Percentiles rank a stretch among this genome's conserved stretches.
Evolutionary conservation across 35 echinoderm and acorn worm genomes (phyloP).

Genomic region (Holothuria glaberrima): DNA sequence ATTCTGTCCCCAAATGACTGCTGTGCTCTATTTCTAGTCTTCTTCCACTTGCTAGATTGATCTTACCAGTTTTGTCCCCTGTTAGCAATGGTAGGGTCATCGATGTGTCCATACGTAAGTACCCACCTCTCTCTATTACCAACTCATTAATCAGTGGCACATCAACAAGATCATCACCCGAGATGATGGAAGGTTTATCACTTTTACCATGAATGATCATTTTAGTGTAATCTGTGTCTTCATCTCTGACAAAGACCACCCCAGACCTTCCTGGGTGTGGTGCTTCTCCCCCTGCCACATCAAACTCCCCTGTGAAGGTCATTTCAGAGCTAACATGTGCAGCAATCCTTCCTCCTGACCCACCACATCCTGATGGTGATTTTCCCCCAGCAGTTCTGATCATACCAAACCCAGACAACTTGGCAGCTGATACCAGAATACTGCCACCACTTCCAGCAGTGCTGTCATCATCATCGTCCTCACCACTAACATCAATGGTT

Average conservation of each 20-base stretch:
- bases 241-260: slow-evolving; percentile 46
- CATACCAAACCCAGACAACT: slow-evolving; percentile 63
- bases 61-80: slow-evolving; percentile 67
- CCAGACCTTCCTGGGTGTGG: slow-evolving; percentile 61
- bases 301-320: slow-evolving; percentile 51
- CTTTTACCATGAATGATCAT: slow-evolving; percentile 58
- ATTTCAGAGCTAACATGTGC: slow-evolving; percentile 28
- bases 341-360: slow-evolving; percentile 81
- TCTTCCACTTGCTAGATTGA: slow-evolving; percentile 26
- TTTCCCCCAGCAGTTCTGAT: slow-evolving; percentile 60
- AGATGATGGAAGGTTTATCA: slow-evolving; percentile 34
- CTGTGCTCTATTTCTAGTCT: slow-evolving; percentile 13
- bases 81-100: background rate
- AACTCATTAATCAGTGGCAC: slow-evolving; percentile 54
- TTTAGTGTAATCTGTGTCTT: background rate
- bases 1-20: slow-evolving; percentile 55
- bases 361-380: slow-evolving; percentile 63
- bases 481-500: slow-evolving; percentile 67
- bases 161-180: slow-evolving; percentile 18
- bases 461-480: background rate
- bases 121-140: slow-evolving; percentile 43
- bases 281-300: slow-evolving; percentile 61
- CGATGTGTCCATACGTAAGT: background rate
- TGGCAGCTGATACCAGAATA: slow-evolving; percentile 55
- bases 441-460: slow-evolving; percentile 84